These are phyloP conservation scores for Oasisia sp. DNA, from an alignment of 2,888 invertebrate genomes.

Conservation along the genomic window DNA sequence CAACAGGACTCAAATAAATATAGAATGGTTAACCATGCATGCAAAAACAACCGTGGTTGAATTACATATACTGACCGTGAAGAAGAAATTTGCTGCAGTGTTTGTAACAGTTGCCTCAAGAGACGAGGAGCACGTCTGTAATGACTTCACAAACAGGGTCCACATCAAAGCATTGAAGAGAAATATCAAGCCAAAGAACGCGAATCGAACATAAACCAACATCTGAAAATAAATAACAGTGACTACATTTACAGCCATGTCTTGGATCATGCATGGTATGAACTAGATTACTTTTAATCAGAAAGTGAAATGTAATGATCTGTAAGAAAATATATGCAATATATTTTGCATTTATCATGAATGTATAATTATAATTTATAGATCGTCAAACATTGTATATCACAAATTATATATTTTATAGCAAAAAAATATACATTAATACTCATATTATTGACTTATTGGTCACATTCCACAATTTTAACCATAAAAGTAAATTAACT, in stretches of 20 bases:
- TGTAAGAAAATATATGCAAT: no score
- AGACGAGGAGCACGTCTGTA: conserved; percentile 65
- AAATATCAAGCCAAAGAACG: conserved; percentile 63
- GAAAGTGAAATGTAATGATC: no score
- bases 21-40: neutral
- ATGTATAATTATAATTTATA: no score
- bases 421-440: neutral
- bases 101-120: conserved; percentile 68
- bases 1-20: no score
- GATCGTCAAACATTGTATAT: no score
- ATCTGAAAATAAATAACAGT: conserved; percentile 48
- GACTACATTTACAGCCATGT: neutral
- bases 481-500: neutral
- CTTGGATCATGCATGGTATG: no score
- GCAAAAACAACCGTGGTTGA: conserved; percentile 9
- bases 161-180: conserved; percentile 67
- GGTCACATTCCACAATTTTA: neutral
- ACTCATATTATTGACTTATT: neutral
- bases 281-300: no score
- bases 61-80: conserved; percentile 62
- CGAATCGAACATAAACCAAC: conserved; percentile 53
- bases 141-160: conserved; percentile 67
- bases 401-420: neutral
- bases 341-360: no score
- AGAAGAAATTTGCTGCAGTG: conserved; percentile 67